These are phyloP conservation scores for Euspilapteryx auroguttella DNA, from an alignment of 2,888 invertebrate genomes.

Conservation along the genomic window DNA sequence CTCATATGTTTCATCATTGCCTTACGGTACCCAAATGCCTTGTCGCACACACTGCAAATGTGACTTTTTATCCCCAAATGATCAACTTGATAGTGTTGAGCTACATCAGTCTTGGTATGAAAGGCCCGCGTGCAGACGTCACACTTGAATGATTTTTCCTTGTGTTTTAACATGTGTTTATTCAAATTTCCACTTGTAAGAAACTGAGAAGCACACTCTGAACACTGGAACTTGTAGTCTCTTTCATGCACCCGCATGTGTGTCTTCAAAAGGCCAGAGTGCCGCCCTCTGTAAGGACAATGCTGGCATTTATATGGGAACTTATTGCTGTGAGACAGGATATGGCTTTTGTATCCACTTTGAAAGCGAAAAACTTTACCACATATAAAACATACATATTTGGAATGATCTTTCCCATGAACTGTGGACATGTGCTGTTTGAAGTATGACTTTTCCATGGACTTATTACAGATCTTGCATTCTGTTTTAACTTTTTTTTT, in stretches of 20 bases:
- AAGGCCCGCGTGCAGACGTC: constrained; percentile 25
- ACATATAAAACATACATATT: neutral
- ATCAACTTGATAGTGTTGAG: constrained; percentile 24
- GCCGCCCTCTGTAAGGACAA: constrained; percentile 29
- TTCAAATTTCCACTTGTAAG: constrained; percentile 31
- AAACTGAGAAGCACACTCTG: constrained; percentile 23
- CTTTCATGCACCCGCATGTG: constrained; percentile 30
- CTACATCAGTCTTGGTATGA: constrained; percentile 22
- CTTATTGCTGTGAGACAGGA: constrained; percentile 16
- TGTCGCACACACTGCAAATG: constrained; percentile 23
- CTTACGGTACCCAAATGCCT: constrained; percentile 28
- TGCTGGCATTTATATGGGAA: constrained; percentile 25
- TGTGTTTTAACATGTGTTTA: constrained; percentile 28
- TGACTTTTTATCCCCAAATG: constrained; percentile 29
- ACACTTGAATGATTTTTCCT: constrained; percentile 26
- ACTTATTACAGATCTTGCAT: constrained; percentile 4
- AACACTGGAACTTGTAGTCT: constrained; percentile 28
- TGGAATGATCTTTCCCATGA: neutral
- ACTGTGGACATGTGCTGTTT: constrained; percentile 1
- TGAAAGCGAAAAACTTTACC: neutral
- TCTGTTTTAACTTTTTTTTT: constrained; percentile 5
- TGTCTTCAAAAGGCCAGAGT: constrained; percentile 23
- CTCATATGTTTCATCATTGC: constrained; percentile 32
- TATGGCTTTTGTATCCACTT: constrained; percentile 1
- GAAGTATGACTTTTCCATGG: neutral